Evolutionary conservation across 2,113 vertebrate genomes (phyloP).

Genomic region (Melospiza melodia): DNA sequence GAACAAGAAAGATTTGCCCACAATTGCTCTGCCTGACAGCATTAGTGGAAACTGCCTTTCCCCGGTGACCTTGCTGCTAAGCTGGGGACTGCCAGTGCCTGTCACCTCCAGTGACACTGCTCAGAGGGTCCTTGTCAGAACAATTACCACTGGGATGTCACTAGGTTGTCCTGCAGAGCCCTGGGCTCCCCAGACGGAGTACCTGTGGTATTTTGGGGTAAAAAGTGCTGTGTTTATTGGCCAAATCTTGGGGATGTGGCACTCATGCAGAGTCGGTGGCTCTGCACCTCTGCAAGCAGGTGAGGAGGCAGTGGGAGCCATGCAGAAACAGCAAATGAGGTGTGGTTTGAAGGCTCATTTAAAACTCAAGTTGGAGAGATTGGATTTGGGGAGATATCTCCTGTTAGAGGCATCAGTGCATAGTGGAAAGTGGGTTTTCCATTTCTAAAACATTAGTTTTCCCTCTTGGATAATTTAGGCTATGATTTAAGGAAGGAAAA

Average conservation of each 20-base stretch:
- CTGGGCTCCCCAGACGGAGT: neutral
- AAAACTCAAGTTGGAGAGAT: neutral
- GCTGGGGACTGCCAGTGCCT: conserved; percentile 55
- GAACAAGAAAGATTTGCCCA: neutral
- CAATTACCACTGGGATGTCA: conserved; percentile 59
- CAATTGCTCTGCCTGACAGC: neutral
- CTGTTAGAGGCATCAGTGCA: neutral
- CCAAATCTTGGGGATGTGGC: neutral
- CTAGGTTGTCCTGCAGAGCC: neutral
- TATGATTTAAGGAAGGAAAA: neutral
- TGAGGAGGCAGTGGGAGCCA: neutral
- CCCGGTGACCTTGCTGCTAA: conserved; percentile 63
- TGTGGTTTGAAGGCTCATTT: neutral
- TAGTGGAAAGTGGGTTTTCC: neutral
- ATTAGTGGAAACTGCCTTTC: conserved; percentile 62
- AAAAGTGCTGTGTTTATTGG: neutral
- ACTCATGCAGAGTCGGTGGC: neutral
- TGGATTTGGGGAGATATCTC: neutral
- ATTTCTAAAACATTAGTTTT: neutral
- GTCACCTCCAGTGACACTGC: conserved; percentile 66
- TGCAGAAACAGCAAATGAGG: neutral
- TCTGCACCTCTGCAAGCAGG: neutral
- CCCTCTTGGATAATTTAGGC: neutral
- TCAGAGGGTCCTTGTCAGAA: conserved; percentile 68
- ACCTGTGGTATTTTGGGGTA: neutral